Base-by-base conservation (phyloP, 2,888 invertebrate species). In the Lomographa bimaculata region DNA sequence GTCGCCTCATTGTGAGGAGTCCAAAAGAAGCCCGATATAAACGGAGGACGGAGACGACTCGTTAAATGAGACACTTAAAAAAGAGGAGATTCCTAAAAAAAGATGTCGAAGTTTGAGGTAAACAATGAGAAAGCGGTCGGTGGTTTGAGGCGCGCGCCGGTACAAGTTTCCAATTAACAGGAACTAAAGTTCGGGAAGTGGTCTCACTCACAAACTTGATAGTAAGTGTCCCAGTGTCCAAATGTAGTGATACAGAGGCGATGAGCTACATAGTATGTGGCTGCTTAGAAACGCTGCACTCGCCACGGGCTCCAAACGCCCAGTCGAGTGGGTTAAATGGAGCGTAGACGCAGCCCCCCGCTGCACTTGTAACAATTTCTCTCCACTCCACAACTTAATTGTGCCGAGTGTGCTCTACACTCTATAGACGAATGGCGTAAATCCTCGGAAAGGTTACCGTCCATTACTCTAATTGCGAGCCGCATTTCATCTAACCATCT, bases 391-490 rank as follows among this genome's bases (percentile, higher is more conserved):
- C 71, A 72, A 79, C 75, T 81, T 81, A 79, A 84, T 81, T 79
- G 80, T 79, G 58, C 70, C 69, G 65, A 84, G 79, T 80, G 66
- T 78, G 65, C 76, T 71, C 76, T 71, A 78, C 71, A 68, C 69
- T 73, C 72, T 79, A 81, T 79, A 80, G 79, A 77, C 72, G 78
- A 76, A 83, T 75, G 60, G 74, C 80, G 75, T 79, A 80, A 85
- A 85, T 85, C 59, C 70, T 63, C 57, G 54, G 68, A 68, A 72
- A 79, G 80, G 83, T 81, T 80, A 74, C 78, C 63, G 73, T 84
- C 84, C 85, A 89, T 89, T 89, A 86, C 78, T 76, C 74, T 89
- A 87, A 89, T 89, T 89, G 85, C 85, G 67, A 80, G 74, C 79
- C 80, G 79, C 79, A 80, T 83, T 86, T 83, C 84, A 79, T 80